These are phyloP conservation scores for Zapus hudsonius DNA, from an alignment of 2,113 vertebrate genomes.

Conservation along the genomic window DNA sequence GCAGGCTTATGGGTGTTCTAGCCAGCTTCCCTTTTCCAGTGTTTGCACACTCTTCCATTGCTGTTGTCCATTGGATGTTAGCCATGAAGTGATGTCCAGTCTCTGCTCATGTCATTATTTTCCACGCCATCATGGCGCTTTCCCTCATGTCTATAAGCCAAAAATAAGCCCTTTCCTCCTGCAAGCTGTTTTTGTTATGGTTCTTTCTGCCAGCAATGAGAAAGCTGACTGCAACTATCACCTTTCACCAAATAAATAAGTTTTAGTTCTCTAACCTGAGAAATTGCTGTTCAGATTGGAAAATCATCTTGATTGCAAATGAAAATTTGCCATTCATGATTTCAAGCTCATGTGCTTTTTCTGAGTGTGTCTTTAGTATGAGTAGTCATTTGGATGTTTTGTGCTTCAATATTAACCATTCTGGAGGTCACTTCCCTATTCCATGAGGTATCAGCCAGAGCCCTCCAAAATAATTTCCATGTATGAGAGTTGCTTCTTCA, in stretches of 20 bases:
- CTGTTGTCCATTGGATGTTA: too few relatives aligned
- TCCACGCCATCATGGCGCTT: too few relatives aligned
- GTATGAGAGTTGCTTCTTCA: not conserved
- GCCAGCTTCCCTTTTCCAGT: too few relatives aligned
- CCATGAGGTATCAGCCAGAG: not conserved
- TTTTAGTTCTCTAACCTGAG: not conserved
- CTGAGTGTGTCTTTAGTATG: not conserved
- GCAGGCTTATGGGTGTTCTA: too few relatives aligned
- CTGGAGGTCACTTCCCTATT: not conserved
- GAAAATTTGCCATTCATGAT: not conserved
- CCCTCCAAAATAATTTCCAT: not conserved
- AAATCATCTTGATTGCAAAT: not conserved
- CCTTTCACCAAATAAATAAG: conserved; percentile 23
- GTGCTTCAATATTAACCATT: not conserved
- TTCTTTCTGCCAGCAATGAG: too few relatives aligned
- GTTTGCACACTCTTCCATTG: too few relatives aligned
- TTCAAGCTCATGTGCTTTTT: not conserved
- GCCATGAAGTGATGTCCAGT: too few relatives aligned
- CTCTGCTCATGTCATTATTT: too few relatives aligned
- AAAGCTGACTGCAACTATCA: too few relatives aligned
- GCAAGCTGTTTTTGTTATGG: too few relatives aligned
- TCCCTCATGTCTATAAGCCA: too few relatives aligned
- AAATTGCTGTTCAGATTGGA: not conserved
- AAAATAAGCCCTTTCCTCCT: too few relatives aligned
- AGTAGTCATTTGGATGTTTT: not conserved